Conservation (phyloP, 1,140 invertebrate genomes). For the Philopotamus ludificatus region DNA sequence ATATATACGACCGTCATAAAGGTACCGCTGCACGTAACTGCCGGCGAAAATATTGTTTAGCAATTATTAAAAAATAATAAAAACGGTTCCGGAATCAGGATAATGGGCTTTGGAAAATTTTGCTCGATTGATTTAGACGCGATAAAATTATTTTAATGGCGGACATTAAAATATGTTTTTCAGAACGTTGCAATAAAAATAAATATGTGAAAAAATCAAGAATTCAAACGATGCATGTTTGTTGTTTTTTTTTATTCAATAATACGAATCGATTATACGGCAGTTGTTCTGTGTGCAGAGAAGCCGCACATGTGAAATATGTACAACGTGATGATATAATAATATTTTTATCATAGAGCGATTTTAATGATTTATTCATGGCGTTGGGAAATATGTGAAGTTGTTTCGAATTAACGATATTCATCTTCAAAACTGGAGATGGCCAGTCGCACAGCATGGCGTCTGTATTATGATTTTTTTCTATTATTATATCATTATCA, state of each 20-base stretch:
- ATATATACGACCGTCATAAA: background rate
- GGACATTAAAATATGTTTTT: no score
- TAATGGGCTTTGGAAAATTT: no score
- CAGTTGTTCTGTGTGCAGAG: no score
- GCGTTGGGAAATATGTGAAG: background rate
- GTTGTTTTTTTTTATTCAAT: no score
- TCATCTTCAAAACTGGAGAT: background rate
- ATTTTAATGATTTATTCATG: slow-evolving; percentile 1
- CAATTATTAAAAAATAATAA: background rate
- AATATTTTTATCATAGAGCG: slow-evolving; percentile 1
- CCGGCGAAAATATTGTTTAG: background rate
- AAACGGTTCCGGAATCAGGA: no score
- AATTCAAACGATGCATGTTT: no score
- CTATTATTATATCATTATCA: background rate
- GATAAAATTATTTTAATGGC: no score
- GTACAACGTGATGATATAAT: background rate
- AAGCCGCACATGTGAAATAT: background rate
- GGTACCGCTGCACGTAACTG: background rate
- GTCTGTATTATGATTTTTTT: slow-evolving; percentile 1
- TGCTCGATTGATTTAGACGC: no score
- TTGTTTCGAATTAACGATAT: background rate
- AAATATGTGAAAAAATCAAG: no score
- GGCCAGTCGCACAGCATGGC: background rate
- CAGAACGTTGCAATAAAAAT: no score
- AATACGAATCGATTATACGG: no score